Conservation (phyloP, 1,140 invertebrate species). For the Caenorhabditis remanei region DNA sequence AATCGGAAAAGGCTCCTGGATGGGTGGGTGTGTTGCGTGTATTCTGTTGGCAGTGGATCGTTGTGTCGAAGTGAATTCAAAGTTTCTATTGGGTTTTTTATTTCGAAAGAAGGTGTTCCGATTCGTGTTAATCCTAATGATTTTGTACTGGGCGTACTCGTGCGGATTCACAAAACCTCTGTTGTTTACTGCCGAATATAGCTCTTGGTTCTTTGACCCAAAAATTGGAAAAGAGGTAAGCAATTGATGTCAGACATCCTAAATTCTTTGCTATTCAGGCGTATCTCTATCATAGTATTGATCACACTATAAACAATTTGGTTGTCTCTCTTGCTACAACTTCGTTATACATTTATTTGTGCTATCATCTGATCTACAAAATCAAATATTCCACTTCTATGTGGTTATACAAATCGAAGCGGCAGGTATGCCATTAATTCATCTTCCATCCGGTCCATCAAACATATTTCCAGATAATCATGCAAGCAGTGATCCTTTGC, state of each 20-base stretch:
- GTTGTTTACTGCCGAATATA: slow-evolving; percentile 9
- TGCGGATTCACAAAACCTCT: slow-evolving; percentile 14
- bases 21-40: slow-evolving; percentile 35
- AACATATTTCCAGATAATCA: slow-evolving; percentile 59
- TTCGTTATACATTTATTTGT: slow-evolving; percentile 39
- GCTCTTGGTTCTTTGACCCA: slow-evolving; percentile 58
- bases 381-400: slow-evolving; percentile 14
- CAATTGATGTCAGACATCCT: neutral
- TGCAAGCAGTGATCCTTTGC: slow-evolving; percentile 58
- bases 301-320: slow-evolving; percentile 54
- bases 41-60: slow-evolving; percentile 55
- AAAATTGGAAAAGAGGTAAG: slow-evolving; percentile 27
- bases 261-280: neutral
- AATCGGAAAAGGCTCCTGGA: slow-evolving; percentile 20
- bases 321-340: slow-evolving; percentile 24
- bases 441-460: neutral
- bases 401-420: slow-evolving; percentile 31
- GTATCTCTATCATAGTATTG: neutral
- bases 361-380: slow-evolving; percentile 46
- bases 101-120: neutral
- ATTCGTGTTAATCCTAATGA: neutral
- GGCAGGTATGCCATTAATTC: neutral
- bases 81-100: neutral
- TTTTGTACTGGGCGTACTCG: slow-evolving; percentile 43
- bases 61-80: slow-evolving; percentile 18